phyloP scores from a whole-genome alignment of 2,797 vertebrate genomes.

The Urosaurus nigricauda region DNA sequence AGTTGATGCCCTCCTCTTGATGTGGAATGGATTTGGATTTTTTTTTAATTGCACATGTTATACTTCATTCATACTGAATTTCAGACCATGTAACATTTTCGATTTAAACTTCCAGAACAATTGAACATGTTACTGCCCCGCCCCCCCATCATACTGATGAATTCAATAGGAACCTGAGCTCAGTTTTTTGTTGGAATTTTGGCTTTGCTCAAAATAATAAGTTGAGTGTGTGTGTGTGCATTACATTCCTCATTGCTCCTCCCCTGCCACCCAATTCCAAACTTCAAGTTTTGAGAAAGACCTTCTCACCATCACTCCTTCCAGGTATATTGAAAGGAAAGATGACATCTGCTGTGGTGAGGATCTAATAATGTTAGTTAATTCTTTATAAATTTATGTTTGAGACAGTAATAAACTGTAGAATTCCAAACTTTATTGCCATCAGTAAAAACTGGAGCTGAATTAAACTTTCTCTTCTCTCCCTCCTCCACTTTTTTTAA shows the following conservation, averaged over 20 bases:
- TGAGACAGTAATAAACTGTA: no score
- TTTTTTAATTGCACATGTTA: no score
- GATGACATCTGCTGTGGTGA: neutral
- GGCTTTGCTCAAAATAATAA: neutral
- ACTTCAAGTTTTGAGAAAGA: neutral
- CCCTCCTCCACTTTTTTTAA: no score
- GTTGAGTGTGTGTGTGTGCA: neutral
- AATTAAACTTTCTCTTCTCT: no score
- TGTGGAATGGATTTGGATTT: neutral
- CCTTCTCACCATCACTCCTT: neutral
- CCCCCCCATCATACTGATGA: neutral
- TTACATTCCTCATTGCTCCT: neutral
- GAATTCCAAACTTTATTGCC: no score
- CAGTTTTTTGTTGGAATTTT: neutral
- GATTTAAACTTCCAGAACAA: neutral
- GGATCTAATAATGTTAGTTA: neutral
- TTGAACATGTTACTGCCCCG: neutral
- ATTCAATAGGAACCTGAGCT: neutral
- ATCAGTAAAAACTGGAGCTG: no score
- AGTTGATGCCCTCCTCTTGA: neutral
- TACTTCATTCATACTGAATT: neutral
- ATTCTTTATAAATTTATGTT: neutral
- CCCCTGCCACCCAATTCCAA: no score
- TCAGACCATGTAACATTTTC: neutral
- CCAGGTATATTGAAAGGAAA: neutral